Evolutionary conservation across 2,888 invertebrate genomes (phyloP).

Genomic region (Acanthosepion esculentum): DNA sequence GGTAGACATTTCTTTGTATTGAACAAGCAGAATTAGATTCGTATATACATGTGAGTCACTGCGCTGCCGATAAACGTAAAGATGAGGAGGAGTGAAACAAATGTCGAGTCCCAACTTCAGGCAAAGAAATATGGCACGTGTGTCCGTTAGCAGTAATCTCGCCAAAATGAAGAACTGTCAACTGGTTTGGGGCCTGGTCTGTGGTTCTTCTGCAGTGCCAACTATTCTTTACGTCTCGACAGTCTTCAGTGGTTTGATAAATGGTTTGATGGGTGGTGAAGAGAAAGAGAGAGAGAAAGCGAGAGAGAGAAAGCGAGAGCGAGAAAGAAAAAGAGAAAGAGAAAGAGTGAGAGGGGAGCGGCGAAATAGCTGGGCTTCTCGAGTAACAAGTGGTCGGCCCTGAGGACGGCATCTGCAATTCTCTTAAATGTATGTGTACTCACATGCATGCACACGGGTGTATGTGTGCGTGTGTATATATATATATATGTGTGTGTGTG

Average conservation of each 20-base stretch:
- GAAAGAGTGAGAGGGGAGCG: too few relatives aligned
- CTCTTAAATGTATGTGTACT: background rate
- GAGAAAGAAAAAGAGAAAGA: too few relatives aligned
- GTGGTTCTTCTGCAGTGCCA: background rate
- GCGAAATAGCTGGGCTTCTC: background rate
- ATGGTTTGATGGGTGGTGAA: background rate
- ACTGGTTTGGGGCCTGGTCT: background rate
- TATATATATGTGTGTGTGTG: too few relatives aligned
- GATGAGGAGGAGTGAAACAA: background rate
- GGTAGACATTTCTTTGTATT: background rate
- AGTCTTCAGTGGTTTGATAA: background rate
- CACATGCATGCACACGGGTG: background rate
- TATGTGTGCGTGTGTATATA: too few relatives aligned
- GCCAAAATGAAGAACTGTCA: background rate
- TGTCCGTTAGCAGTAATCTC: constrained; percentile 22
- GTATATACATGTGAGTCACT: background rate
- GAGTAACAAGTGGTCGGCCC: background rate
- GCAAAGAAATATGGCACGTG: background rate
- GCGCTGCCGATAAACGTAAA: background rate
- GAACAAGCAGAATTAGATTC: too few relatives aligned
- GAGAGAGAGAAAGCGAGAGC: background rate
- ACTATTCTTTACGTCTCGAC: background rate
- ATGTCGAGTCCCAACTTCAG: background rate
- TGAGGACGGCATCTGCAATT: constrained; percentile 6
- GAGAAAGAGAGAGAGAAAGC: background rate